Percentiles rank a stretch among this genome's conserved stretches.
Evolutionary conservation across 2,113 vertebrate species (phyloP).

Genomic region (Panurus biarmicus): DNA sequence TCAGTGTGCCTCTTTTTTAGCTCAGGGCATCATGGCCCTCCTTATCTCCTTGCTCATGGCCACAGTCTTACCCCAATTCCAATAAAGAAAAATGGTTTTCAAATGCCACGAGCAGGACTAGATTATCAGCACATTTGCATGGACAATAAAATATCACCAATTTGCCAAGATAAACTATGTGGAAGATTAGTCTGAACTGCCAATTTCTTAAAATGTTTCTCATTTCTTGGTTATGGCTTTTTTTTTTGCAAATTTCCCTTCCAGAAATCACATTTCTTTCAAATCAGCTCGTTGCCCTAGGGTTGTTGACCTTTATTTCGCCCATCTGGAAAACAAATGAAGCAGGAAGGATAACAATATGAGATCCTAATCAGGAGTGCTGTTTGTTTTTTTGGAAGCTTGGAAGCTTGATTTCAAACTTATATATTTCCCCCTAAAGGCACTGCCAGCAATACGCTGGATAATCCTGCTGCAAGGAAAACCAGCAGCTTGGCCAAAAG

Average conservation of each 20-base stretch:
- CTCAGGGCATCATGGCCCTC: accelerated
- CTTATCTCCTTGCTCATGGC: background rate
- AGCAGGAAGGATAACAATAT: conserved; percentile 69
- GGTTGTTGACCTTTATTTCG: conserved; percentile 68
- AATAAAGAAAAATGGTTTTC: background rate
- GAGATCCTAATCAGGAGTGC: conserved; percentile 59
- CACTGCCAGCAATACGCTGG: background rate
- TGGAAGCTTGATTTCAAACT: conserved; percentile 36
- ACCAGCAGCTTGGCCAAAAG: background rate
- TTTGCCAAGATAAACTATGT: conserved; percentile 6
- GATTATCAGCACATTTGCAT: background rate
- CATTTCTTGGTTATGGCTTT: conserved; percentile 57
- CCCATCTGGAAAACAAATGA: conserved; percentile 76
- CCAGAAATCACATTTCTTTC: conserved; percentile 69
- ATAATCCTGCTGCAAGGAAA: background rate
- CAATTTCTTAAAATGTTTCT: conserved; percentile 55
- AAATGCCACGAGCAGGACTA: background rate
- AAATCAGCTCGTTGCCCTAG: conserved; percentile 57
- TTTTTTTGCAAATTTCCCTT: conserved; percentile 69
- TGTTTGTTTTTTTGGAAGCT: conserved; percentile 40
- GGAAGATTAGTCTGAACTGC: conserved; percentile 41
- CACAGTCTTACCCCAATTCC: background rate
- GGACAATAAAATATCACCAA: background rate
- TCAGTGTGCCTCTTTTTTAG: accelerated
- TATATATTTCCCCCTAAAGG: conserved; percentile 47